These are phyloP conservation scores for Lepus americanus DNA, from an alignment of 2,113 vertebrate species.

Conservation along the genomic window DNA sequence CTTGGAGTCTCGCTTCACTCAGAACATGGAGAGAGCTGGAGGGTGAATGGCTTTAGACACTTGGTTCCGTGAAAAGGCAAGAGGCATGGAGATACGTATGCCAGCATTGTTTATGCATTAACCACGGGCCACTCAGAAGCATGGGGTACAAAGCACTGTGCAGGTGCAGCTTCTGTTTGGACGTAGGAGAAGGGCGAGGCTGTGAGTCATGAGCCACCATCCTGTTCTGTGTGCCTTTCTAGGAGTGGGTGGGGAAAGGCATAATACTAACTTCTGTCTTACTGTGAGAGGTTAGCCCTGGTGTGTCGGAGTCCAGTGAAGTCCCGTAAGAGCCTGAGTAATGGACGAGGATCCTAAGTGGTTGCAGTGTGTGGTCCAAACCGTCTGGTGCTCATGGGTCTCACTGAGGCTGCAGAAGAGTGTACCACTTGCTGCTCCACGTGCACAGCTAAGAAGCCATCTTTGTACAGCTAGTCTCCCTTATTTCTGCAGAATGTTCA, in stretches of 20 bases:
- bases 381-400: background rate
- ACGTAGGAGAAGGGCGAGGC: background rate
- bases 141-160: background rate
- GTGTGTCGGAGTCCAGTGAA: background rate
- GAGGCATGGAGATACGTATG: background rate
- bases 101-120: background rate
- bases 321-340: background rate
- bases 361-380: background rate
- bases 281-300: background rate
- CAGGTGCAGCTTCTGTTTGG: background rate
- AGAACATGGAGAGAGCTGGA: background rate
- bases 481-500: background rate
- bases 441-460: background rate
- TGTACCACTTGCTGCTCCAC: background rate
- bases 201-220: background rate
- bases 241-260: background rate
- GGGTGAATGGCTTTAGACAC: background rate
- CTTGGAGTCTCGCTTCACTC: background rate
- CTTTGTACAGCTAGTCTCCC: background rate
- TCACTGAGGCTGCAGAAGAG: background rate
- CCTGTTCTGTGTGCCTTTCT: background rate
- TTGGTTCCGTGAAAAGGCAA: background rate
- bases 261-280: background rate
- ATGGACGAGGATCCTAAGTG: background rate
- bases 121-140: background rate